These are phyloP conservation scores for Eudemis profundana DNA, from an alignment of 2,888 invertebrate species.

Conservation along the genomic window DNA sequence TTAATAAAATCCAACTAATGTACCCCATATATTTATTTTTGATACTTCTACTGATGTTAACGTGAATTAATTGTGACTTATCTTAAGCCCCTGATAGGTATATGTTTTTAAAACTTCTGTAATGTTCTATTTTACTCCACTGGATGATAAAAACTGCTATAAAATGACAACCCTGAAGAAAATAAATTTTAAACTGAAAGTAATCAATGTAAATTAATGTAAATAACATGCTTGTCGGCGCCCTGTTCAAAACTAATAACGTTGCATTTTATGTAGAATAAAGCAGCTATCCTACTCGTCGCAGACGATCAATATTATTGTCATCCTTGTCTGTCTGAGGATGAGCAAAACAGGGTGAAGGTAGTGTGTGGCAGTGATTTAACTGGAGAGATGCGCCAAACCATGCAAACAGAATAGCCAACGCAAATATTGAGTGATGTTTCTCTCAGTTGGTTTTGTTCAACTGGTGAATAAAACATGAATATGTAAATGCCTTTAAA, in stretches of 20 bases:
- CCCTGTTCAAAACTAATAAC: constrained; percentile 34
- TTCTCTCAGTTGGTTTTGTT: neutral
- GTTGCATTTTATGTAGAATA: constrained; percentile 39
- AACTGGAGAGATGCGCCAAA: constrained; percentile 23
- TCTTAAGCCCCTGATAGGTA: no score
- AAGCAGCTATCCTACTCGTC: constrained; percentile 25
- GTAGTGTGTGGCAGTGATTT: constrained; percentile 26
- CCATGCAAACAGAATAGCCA: constrained; percentile 2
- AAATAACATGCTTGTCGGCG: constrained; percentile 22
- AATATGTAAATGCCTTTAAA: no score
- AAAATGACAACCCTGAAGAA: neutral
- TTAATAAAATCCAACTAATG: no score
- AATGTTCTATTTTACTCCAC: no score
- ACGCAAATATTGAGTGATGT: neutral
- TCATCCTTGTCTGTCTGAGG: constrained; percentile 41
- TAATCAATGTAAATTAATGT: constrained; percentile 38
- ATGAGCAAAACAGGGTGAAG: constrained; percentile 15
- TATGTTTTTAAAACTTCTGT: no score
- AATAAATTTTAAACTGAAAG: constrained; percentile 19
- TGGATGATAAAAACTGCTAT: constrained; percentile 13
- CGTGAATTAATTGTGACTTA: neutral
- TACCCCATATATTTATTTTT: no score
- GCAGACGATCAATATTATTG: constrained; percentile 40
- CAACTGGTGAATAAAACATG: neutral
- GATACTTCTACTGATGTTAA: no score